Evolutionary conservation across 1,140 invertebrate genomes (phyloP).

Genomic region (Theocolax elegans): DNA sequence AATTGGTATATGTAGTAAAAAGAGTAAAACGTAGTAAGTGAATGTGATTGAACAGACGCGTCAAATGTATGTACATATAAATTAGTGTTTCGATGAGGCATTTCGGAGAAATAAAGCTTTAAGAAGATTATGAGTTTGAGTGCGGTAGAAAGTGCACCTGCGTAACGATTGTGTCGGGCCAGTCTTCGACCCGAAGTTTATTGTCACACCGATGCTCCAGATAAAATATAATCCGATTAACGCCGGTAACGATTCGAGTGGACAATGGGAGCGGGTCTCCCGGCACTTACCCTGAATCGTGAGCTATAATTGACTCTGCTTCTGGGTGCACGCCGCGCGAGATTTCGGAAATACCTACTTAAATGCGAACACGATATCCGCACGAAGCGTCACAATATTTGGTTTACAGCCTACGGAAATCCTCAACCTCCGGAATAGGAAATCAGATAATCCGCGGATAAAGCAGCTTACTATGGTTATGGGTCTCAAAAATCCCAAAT

Average conservation of each 20-base stretch:
- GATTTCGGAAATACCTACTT: constrained; percentile 3
- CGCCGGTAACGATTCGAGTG: not conserved
- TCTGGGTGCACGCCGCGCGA: not conserved
- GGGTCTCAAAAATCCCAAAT: constrained; percentile 6
- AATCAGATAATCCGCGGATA: constrained; percentile 18
- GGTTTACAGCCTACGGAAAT: not conserved
- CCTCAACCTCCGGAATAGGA: not conserved
- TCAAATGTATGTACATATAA: no score
- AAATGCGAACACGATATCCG: constrained; percentile 9
- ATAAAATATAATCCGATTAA: constrained; percentile 26
- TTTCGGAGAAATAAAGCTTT: constrained; percentile 13
- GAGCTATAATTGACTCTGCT: constrained; percentile 15
- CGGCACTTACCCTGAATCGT: not conserved
- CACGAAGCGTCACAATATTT: constrained; percentile 48
- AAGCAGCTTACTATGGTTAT: constrained; percentile 9
- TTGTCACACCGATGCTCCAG: not conserved
- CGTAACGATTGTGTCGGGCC: constrained; percentile 2
- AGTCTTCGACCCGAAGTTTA: constrained; percentile 15
- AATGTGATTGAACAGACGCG: no score
- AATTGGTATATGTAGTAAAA: no score
- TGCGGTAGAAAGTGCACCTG: constrained; percentile 11
- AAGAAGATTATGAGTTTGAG: constrained; percentile 5
- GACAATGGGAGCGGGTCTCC: not conserved
- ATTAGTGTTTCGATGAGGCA: no score
- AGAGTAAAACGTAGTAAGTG: no score